Conservation (phyloP, 2,797 vertebrate species). For the Esox masquinongy region DNA sequence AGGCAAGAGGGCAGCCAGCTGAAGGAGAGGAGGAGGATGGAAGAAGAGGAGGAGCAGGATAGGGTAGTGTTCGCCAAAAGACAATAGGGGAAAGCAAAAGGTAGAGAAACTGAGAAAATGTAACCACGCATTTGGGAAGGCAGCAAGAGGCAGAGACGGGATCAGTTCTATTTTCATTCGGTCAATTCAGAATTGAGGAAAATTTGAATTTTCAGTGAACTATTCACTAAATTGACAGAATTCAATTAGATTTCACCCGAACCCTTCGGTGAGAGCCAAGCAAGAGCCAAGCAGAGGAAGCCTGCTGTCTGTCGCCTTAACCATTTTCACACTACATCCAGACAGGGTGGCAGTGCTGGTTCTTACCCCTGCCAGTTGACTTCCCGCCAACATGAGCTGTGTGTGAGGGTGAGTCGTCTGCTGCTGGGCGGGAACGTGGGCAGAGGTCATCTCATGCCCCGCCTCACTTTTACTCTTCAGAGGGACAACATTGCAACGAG, state of each 20-base stretch:
- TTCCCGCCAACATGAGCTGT: conserved; percentile 89
- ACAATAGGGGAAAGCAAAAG: not conserved
- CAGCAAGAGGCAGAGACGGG: not conserved
- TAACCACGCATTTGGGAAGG: not conserved
- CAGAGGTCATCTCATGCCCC: conserved; percentile 70
- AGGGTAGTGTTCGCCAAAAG: not conserved
- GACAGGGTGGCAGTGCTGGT: conserved; percentile 11
- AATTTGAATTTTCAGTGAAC: not conserved
- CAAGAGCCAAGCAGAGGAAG: not conserved
- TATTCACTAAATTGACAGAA: not conserved
- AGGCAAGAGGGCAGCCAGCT: conserved; percentile 88
- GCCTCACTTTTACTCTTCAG: conserved; percentile 79
- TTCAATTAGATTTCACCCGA: not conserved
- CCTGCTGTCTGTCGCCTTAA: not conserved
- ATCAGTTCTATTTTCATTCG: conserved; percentile 20
- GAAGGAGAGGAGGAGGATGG: conserved; percentile 14
- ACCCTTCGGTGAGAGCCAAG: not conserved
- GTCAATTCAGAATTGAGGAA: conserved; percentile 24
- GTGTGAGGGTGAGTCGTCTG: conserved; percentile 82
- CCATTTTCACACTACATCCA: not conserved
- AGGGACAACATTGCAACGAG: not conserved
- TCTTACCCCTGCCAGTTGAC: conserved; percentile 89
- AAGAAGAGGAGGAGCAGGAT: not conserved
- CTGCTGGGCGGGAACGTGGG: conserved; percentile 65
- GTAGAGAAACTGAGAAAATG: not conserved